phyloP scores from a whole-genome alignment of 2,797 vertebrate genomes.

The Tamandua tetradactyla region DNA sequence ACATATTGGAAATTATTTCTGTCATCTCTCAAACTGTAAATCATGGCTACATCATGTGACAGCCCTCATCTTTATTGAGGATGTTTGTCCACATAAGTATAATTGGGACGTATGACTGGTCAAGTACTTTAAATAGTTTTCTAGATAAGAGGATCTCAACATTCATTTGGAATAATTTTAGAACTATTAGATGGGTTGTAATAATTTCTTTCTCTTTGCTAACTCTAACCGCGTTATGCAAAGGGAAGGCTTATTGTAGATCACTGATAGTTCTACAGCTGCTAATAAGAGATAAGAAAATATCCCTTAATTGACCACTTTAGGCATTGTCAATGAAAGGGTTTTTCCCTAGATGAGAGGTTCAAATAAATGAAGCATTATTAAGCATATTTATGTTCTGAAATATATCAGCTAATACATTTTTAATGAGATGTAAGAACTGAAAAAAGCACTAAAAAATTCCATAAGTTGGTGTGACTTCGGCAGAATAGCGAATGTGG shows the following conservation, averaged over 20 bases:
- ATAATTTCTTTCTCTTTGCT: slow-evolving; percentile 29
- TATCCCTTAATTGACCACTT: slow-evolving; percentile 22
- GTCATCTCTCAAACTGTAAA: not conserved
- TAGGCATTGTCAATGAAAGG: not conserved
- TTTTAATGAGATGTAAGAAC: slow-evolving; percentile 36
- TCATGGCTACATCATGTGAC: not conserved
- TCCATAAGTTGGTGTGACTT: not conserved
- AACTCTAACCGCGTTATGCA: not conserved
- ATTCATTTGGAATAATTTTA: slow-evolving; percentile 6
- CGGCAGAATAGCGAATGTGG: not conserved
- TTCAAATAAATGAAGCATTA: slow-evolving; percentile 53
- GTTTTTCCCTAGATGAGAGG: slow-evolving; percentile 50
- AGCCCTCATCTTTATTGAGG: not conserved
- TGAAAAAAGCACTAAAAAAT: slow-evolving; percentile 55
- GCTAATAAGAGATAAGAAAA: slow-evolving; percentile 62
- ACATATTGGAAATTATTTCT: not conserved
- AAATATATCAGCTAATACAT: slow-evolving; percentile 18
- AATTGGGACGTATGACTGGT: not conserved
- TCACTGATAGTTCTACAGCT: slow-evolving; percentile 50
- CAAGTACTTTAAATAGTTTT: slow-evolving; percentile 54
- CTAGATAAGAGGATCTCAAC: slow-evolving; percentile 53
- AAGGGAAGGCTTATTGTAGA: slow-evolving; percentile 47
- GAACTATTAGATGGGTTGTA: slow-evolving; percentile 29
- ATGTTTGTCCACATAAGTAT: not conserved
- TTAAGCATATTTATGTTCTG: slow-evolving; percentile 12